Evolutionary conservation across 2,113 vertebrate species (phyloP).

Genomic region (Chaetorhynchus papuensis): DNA sequence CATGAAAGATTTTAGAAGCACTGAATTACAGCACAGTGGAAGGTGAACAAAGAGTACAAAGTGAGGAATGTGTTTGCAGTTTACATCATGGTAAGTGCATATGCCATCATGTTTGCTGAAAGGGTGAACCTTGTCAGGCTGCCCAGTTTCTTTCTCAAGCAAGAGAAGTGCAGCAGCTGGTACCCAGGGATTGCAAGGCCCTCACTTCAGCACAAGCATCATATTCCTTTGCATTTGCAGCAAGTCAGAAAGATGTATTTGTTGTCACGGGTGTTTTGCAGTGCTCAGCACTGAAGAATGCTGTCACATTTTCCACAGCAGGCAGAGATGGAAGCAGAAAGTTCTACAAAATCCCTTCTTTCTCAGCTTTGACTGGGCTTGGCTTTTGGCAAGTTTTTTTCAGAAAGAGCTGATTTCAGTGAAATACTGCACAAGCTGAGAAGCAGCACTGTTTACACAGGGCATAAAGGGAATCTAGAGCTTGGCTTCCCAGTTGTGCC

Average conservation of each 20-base stretch:
- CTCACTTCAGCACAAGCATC: neutral
- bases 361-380: neutral
- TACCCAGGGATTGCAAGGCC: neutral
- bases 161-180: neutral
- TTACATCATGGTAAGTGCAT: fast-evolving
- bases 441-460: neutral
- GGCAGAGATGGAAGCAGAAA: neutral
- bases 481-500: neutral
- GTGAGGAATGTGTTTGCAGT: neutral
- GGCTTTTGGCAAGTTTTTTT: neutral
- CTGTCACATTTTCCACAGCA: neutral
- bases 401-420: neutral
- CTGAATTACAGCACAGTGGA: neutral
- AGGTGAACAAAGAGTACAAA: neutral
- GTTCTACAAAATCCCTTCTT: neutral
- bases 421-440: neutral
- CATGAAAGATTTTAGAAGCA: neutral
- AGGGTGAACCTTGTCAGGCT: neutral
- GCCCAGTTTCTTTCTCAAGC: neutral
- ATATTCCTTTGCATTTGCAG: neutral
- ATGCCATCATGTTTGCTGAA: neutral
- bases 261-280: neutral
- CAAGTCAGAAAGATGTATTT: neutral
- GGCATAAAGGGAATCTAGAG: neutral
- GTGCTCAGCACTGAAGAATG: neutral